Evolutionary conservation across 2,888 invertebrate genomes (phyloP).

Genomic region (Alloplasta piceator): DNA sequence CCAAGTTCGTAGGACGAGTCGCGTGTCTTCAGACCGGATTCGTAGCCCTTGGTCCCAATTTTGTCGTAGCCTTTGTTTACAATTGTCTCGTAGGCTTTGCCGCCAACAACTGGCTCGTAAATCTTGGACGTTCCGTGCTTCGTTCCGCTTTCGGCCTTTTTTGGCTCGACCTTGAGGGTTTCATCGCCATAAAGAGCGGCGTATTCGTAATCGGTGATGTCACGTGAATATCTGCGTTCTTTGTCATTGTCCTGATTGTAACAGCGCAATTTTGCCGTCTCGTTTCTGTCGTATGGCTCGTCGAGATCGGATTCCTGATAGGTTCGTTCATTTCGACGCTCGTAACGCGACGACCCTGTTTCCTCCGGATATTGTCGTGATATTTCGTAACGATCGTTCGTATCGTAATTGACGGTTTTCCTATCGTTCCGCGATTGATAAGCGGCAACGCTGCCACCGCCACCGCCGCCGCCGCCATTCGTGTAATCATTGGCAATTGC

Average conservation of each 20-base stretch:
- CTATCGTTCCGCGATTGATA: conserved; percentile 72
- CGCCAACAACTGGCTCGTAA: conserved; percentile 75
- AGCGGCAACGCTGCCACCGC: conserved; percentile 42
- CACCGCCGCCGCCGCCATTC: conserved; percentile 52
- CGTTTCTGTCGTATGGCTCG: conserved; percentile 78
- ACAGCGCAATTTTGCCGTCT: conserved; percentile 74
- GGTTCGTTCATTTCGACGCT: conserved; percentile 74
- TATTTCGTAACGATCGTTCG: conserved; percentile 78
- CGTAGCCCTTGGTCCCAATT: conserved; percentile 72
- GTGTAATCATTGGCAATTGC: conserved; percentile 53
- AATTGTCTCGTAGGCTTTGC: conserved; percentile 78
- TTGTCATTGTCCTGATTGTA: conserved; percentile 75
- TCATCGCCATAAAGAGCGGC: conserved; percentile 80
- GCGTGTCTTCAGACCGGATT: conserved; percentile 81
- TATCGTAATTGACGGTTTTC: conserved; percentile 73
- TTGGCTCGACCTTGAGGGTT: conserved; percentile 79
- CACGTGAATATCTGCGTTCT: conserved; percentile 78
- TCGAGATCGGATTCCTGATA: conserved; percentile 82
- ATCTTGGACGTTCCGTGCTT: conserved; percentile 72
- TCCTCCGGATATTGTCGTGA: conserved; percentile 80
- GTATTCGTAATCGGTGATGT: conserved; percentile 80
- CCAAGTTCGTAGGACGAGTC: conserved; percentile 80
- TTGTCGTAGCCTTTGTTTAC: conserved; percentile 77
- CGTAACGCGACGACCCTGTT: conserved; percentile 74
- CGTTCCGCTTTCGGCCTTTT: conserved; percentile 73